Evolutionary conservation across 1,140 invertebrate genomes (phyloP).

Genomic region (Drosophila busckii): DNA sequence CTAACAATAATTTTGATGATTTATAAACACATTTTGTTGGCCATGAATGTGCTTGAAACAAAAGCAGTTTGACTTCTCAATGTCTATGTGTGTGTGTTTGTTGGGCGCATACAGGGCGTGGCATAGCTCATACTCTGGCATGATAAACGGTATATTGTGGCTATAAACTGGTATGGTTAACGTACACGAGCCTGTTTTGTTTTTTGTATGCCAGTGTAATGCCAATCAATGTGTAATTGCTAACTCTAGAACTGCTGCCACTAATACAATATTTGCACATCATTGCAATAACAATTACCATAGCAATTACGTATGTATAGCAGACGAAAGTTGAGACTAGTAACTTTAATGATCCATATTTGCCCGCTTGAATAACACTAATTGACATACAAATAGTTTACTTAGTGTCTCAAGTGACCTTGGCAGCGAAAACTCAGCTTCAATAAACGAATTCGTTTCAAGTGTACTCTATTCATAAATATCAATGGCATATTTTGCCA

Average conservation of each 20-base stretch:
- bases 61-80: slow-evolving; percentile 66
- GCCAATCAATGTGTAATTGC: slow-evolving; percentile 45
- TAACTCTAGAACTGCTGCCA: slow-evolving; percentile 11
- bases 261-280: slow-evolving; percentile 61
- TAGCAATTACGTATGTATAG: slow-evolving; percentile 17
- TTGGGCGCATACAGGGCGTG: neutral
- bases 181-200: slow-evolving; percentile 46
- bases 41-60: slow-evolving; percentile 43
- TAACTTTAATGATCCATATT: slow-evolving; percentile 46
- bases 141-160: slow-evolving; percentile 23
- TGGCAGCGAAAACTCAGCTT: slow-evolving; percentile 71
- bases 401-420: too few species aligned
- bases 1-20: slow-evolving; percentile 25
- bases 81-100: neutral
- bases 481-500: too few species aligned
- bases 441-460: too few species aligned
- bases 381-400: slow-evolving; percentile 55
- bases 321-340: slow-evolving; percentile 11
- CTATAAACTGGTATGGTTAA: slow-evolving; percentile 23
- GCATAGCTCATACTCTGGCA: slow-evolving; percentile 15
- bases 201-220: slow-evolving; percentile 5
- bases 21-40: slow-evolving; percentile 39
- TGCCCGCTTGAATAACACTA: slow-evolving; percentile 59
- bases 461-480: too few species aligned
- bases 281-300: too few species aligned